Base-by-base conservation (phyloP, 2,888 invertebrate genomes). In the Hydrotaea diabolus region DNA sequence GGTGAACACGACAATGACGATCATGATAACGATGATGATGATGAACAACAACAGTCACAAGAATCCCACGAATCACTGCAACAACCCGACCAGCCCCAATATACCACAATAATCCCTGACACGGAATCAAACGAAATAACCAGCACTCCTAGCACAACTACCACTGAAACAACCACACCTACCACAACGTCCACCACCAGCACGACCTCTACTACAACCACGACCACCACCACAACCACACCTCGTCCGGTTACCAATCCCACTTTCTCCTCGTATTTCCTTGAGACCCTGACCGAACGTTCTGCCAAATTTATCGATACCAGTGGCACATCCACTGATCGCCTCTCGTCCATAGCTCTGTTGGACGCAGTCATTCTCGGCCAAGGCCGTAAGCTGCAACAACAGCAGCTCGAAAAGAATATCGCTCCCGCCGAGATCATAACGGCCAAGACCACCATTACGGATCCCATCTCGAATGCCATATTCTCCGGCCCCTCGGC, bases 21-120 rank as follows among this genome's bases (percentile, higher is more conserved):
- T 57, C 46, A 26, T 36, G 76, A 72, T 23, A 80, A 77, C 53
- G 78, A 80, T 21, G 81, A 74, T 21, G 78, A 80, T 21, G 81
- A 74, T 21, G 43, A 59, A 43, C 23, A 79, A 81, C 23, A 79
- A 81, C 78, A 80, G 36, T 62, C 75, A 17, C 73, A 72, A 23
- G 71, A 72, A 53, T 36, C 36, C 36, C 36, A 36, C 36, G 36
- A 39, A 13, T 39, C 39, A 39, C 39, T 39, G 9, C 57, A 73
- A 43, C 77, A 77, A 43, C 78, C 83, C 49, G 39, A 19, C 8
- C 57, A 72, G 36, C 59, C 64, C 17, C 77, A 74, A 77, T 49
- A 31, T 21, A 49, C 69, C 64, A 78, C 76, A 81, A 76, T 57
- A 8, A 72, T 59, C 13, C 72, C 64, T 26, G 17, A 81, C 26